Evolutionary conservation across 2,888 invertebrate species (phyloP).

Genomic region (Lepidocyrtinus sp.): DNA sequence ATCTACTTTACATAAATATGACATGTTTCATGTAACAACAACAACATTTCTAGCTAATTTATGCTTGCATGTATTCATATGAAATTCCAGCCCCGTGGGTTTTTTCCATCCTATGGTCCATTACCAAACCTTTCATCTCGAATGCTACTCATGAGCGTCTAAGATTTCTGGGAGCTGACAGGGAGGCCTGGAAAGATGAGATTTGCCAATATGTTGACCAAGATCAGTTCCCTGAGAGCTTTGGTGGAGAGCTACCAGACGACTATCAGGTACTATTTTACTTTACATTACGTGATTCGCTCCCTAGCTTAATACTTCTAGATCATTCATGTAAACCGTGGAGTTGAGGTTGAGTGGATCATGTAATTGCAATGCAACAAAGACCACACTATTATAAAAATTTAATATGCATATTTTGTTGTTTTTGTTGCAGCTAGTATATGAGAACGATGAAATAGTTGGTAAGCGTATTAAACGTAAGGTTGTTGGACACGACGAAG

Average conservation of each 20-base stretch:
- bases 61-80: no score
- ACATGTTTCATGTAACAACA: no score
- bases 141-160: slow-evolving; percentile 36
- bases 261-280: slow-evolving; percentile 24
- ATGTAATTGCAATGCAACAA: no score
- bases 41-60: no score
- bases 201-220: slow-evolving; percentile 32
- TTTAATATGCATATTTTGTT: no score
- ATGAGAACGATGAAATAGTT: slow-evolving; percentile 22
- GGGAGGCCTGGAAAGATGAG: slow-evolving; percentile 26
- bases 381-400: no score
- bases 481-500: background rate
- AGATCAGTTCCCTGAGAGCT: slow-evolving; percentile 35
- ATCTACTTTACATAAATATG: background rate
- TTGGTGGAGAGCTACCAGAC: slow-evolving; percentile 38
- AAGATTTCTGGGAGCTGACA: slow-evolving; percentile 37
- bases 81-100: slow-evolving; percentile 39
- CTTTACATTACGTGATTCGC: no score
- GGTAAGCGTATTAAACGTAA: background rate
- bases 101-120: slow-evolving; percentile 43
- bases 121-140: slow-evolving; percentile 46
- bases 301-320: no score
- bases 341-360: no score
- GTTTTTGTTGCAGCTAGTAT: slow-evolving; percentile 13
- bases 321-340: no score